A percentile compares a stretch with the other conserved stretches of the same genome.
These are phyloP conservation scores for Agapornis roseicollis DNA, from an alignment of 2,113 vertebrate species.

Conservation along the genomic window DNA sequence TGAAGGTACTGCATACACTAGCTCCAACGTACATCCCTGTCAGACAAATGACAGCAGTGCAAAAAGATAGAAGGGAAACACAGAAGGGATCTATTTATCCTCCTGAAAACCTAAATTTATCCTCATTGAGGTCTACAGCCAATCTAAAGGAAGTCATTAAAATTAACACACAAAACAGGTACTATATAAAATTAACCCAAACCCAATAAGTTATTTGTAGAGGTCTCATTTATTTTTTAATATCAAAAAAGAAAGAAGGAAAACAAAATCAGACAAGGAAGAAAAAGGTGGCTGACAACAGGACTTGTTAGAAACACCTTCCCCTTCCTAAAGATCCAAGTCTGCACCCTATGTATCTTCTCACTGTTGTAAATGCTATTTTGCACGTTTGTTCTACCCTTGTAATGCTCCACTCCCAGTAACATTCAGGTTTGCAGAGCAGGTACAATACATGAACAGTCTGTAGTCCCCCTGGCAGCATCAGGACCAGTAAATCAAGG, in stretches of 20 bases:
- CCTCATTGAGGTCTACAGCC: too few species aligned
- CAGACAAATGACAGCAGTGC: neutral
- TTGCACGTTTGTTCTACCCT: neutral
- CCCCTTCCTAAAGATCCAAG: neutral
- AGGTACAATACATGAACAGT: rapidly evolving
- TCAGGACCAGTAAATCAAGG: neutral
- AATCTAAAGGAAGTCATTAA: neutral
- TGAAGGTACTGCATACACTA: neutral
- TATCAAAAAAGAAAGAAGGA: neutral
- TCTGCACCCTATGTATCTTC: neutral
- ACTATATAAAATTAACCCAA: neutral
- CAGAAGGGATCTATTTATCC: neutral
- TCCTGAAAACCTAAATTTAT: neutral
- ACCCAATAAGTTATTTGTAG: neutral
- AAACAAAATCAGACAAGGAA: neutral
- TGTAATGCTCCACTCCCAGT: neutral
- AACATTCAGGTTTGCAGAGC: neutral
- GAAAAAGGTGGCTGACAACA: neutral
- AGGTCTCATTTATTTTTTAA: neutral
- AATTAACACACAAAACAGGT: neutral
- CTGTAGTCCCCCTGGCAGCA: neutral
- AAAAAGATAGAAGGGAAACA: neutral
- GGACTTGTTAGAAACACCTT: neutral
- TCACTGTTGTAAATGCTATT: neutral
- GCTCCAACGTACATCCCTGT: neutral